Percentiles rank a stretch among this genome's conserved stretches.
phyloP scores from a whole-genome alignment of 2,888 invertebrate genomes.

The Apodemia zela region DNA sequence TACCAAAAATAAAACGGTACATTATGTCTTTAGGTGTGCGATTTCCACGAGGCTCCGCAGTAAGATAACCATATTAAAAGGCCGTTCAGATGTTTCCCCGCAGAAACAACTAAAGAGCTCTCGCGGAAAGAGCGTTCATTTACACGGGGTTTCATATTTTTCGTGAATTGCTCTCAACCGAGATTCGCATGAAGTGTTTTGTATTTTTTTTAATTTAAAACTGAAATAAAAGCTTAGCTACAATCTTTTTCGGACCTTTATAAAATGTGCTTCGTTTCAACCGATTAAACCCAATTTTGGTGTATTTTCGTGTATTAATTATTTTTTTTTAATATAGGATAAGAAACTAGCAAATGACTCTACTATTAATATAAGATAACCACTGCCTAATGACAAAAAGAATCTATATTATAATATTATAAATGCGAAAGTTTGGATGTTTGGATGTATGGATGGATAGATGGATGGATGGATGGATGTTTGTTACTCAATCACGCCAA shows the following conservation, averaged over 20 bases:
- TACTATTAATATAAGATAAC: too few relatives aligned
- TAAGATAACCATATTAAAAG: conserved; percentile 35
- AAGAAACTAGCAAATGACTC: too few relatives aligned
- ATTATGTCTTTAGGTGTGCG: conserved; percentile 10
- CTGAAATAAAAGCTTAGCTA: conserved; percentile 7
- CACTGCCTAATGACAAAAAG: too few relatives aligned
- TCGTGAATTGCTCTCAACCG: conserved; percentile 29
- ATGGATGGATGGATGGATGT: too few relatives aligned
- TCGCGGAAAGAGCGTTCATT: conserved; percentile 34
- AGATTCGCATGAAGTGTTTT: conserved; percentile 23
- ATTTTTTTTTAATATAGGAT: too few relatives aligned
- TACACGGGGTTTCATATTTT: conserved; percentile 33
- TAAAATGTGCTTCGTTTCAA: conserved; percentile 4
- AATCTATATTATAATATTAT: too few relatives aligned
- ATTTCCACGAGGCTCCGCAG: neutral
- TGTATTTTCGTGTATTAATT: too few relatives aligned
- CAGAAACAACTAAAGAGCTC: conserved; percentile 32
- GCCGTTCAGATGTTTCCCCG: conserved; percentile 32
- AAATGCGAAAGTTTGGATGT: too few relatives aligned
- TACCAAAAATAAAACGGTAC: conserved; percentile 6
- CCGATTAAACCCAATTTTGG: neutral
- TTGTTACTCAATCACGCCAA: too few relatives aligned
- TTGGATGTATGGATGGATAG: too few relatives aligned
- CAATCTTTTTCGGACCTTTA: conserved; percentile 1
- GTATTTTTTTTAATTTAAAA: conserved; percentile 19